Evolutionary conservation across 2,888 invertebrate species (phyloP).

Genomic region (Temnothorax rugatulus): DNA sequence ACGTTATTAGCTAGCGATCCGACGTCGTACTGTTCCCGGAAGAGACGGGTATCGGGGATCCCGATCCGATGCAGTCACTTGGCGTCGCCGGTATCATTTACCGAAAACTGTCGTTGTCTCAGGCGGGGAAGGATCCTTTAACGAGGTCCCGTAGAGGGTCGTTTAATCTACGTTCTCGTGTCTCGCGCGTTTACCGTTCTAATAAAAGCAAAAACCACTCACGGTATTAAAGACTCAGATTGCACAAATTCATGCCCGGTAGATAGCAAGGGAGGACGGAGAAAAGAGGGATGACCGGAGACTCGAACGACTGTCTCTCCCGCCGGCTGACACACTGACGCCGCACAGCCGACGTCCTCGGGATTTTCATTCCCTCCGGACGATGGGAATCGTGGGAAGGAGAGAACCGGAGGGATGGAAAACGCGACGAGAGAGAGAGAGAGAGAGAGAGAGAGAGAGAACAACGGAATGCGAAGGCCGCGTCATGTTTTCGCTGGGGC

Average conservation of each 20-base stretch:
- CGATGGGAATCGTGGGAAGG: constrained; percentile 6
- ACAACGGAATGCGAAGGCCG: constrained; percentile 49
- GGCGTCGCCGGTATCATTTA: constrained; percentile 42
- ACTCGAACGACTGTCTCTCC: constrained; percentile 51
- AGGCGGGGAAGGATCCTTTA: constrained; percentile 6
- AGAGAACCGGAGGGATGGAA: background rate
- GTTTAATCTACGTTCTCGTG: constrained; percentile 51
- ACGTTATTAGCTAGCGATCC: constrained; percentile 52
- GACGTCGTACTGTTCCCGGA: constrained; percentile 20
- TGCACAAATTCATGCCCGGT: constrained; percentile 46
- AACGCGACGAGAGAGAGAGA: constrained; percentile 18
- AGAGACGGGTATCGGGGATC: constrained; percentile 31
- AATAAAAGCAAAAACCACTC: constrained; percentile 51
- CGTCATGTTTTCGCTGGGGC: constrained; percentile 71
- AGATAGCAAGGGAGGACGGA: background rate
- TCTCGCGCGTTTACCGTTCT: constrained; percentile 44
- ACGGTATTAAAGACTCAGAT: constrained; percentile 53
- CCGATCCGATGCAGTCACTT: constrained; percentile 43
- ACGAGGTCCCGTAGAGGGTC: constrained; percentile 36
- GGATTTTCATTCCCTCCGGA: constrained; percentile 58
- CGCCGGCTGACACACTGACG: constrained; percentile 51
- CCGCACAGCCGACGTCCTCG: constrained; percentile 49
- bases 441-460: constrained; percentile 15
- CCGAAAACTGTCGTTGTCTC: constrained; percentile 53
- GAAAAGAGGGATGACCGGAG: constrained; percentile 24